Evolutionary conservation across 2,888 invertebrate genomes (phyloP).

Genomic region (Oconnorella tubifera): DNA sequence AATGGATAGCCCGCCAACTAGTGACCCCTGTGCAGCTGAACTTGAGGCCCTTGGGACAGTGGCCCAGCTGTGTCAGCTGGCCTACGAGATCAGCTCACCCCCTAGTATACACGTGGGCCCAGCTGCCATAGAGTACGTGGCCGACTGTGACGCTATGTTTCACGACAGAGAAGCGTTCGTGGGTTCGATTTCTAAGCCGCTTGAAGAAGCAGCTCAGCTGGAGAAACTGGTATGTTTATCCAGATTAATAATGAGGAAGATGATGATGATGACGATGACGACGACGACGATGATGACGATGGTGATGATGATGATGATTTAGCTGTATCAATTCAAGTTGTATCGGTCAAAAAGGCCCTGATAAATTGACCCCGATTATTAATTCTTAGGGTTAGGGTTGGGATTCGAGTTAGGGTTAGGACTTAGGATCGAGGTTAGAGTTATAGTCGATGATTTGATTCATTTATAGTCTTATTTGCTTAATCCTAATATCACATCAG

Average conservation of each 20-base stretch:
- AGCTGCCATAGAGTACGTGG: background rate
- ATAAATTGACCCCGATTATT: too few species aligned
- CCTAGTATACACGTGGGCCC: background rate
- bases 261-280: background rate
- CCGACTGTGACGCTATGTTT: background rate
- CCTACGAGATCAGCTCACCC: background rate
- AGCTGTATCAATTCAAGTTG: too few species aligned
- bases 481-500: background rate
- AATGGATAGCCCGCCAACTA: too few species aligned
- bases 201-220: background rate
- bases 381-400: background rate
- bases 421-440: too few species aligned
- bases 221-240: background rate
- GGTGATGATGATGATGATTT: too few species aligned
- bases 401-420: too few species aligned
- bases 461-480: too few species aligned
- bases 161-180: background rate
- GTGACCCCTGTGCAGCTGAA: too few species aligned
- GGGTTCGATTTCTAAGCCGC: background rate
- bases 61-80: background rate
- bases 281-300: too few species aligned
- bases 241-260: background rate
- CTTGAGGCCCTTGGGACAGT: background rate
- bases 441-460: too few species aligned
- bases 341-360: too few species aligned